phyloP scores from a whole-genome alignment of 2,797 vertebrate species.

The Protosalanx chinensis region DNA sequence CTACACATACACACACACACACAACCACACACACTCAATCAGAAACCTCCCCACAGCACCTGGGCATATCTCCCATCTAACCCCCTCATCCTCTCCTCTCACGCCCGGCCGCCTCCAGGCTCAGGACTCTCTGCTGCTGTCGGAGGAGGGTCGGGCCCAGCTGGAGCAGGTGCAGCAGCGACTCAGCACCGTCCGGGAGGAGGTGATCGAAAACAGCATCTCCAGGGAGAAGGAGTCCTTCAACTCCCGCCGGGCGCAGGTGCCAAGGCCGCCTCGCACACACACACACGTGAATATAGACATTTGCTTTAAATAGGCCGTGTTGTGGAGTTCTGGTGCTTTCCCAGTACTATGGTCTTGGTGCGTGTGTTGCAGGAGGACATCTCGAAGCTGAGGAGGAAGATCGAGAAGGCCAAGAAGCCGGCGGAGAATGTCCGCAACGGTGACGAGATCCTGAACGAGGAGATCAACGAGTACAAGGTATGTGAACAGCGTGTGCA shows the following conservation, averaged over 20 bases:
- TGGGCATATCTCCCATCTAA: not conserved
- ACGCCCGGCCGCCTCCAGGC: constrained; percentile 67
- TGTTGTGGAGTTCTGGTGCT: no score
- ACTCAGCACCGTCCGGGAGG: constrained; percentile 86
- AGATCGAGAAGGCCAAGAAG: constrained; percentile 95
- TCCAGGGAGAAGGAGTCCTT: constrained; percentile 95
- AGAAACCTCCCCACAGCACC: not conserved
- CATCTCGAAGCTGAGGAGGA: constrained; percentile 90
- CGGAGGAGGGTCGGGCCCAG: constrained; percentile 86
- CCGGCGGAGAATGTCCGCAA: constrained; percentile 94
- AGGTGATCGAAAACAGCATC: constrained; percentile 93
- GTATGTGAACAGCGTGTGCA: constrained; percentile 51
- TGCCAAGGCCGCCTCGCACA: constrained; percentile 30
- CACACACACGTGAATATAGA: not conserved
- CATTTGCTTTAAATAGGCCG: not conserved
- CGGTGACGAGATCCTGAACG: constrained; percentile 94
- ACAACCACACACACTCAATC: not conserved
- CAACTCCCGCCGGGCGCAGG: constrained; percentile 93
- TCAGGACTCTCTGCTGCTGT: constrained; percentile 86
- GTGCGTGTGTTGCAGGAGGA: constrained; percentile 78
- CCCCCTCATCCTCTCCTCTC: not conserved
- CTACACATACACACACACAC: not conserved
- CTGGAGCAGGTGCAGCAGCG: constrained; percentile 90
- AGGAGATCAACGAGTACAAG: constrained; percentile 98
- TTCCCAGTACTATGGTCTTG: no score